Conservation (phyloP, 2,113 vertebrate species). For the Trachemys scripta region DNA sequence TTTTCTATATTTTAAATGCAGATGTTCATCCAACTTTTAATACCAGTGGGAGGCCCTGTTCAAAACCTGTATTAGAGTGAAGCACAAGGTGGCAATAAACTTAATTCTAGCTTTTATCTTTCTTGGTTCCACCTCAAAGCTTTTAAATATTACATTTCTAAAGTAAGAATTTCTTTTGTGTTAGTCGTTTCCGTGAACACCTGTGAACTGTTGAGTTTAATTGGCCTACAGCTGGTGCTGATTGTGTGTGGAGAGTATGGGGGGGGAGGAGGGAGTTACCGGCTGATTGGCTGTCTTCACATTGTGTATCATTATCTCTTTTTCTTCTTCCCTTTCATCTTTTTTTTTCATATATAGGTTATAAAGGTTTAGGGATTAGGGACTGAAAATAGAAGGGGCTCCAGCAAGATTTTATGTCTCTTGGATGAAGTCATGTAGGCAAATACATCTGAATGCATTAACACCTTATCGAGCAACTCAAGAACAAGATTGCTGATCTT, state of each 20-base stretch:
- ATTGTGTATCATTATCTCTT: constrained; percentile 60
- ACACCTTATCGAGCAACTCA: constrained; percentile 55
- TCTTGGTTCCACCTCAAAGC: constrained; percentile 79
- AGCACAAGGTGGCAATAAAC: constrained; percentile 76
- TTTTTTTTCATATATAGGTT: constrained; percentile 18
- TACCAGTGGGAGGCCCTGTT: constrained; percentile 68
- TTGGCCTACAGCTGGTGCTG: constrained; percentile 83
- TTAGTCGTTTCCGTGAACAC: constrained; percentile 82
- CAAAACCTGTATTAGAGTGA: constrained; percentile 74
- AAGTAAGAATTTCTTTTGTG: constrained; percentile 80
- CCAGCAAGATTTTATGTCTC: not conserved
- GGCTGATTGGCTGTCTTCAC: constrained; percentile 42
- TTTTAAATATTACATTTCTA: constrained; percentile 78
- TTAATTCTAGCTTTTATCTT: constrained; percentile 77
- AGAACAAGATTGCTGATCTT: constrained; percentile 37
- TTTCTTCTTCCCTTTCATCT: constrained; percentile 18
- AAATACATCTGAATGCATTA: constrained; percentile 68
- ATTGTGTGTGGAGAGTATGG: constrained; percentile 70
- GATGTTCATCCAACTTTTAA: constrained; percentile 78
- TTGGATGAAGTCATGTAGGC: constrained; percentile 23
- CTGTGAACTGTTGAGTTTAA: constrained; percentile 84
- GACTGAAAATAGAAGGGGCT: constrained; percentile 50
- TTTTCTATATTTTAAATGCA: constrained; percentile 76
- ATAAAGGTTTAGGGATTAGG: constrained; percentile 58
- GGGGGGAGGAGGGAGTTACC: constrained; percentile 28